Percentiles rank a stretch among this genome's conserved stretches.
These are phyloP conservation scores for Catharus ustulatus DNA, from an alignment of 2,797 vertebrate genomes.

Conservation along the genomic window DNA sequence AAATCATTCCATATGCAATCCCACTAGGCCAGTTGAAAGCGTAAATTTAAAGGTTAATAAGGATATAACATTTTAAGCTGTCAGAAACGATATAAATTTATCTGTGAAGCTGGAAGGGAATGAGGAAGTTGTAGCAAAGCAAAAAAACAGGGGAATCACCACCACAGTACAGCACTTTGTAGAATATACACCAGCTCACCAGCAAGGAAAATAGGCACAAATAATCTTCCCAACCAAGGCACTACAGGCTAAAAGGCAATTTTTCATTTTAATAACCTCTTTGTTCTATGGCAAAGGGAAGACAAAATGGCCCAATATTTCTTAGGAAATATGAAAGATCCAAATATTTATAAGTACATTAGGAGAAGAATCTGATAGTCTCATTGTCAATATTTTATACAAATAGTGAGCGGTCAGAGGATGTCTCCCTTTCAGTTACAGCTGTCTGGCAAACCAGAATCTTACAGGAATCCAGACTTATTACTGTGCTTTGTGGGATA, in stretches of 20 bases:
- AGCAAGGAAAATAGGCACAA: slow-evolving; percentile 16
- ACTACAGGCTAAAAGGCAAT: slow-evolving; percentile 3
- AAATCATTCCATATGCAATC: slow-evolving; percentile 78
- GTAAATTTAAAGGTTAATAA: slow-evolving; percentile 83
- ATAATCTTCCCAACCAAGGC: slow-evolving; percentile 12
- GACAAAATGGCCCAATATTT: slow-evolving; percentile 45
- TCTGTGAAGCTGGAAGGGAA: slow-evolving; percentile 72
- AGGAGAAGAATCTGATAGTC: slow-evolving; percentile 28
- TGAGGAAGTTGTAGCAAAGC: slow-evolving; percentile 40
- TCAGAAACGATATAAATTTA: slow-evolving; percentile 75
- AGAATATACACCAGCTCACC: slow-evolving; percentile 18
- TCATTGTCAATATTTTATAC: slow-evolving; percentile 38
- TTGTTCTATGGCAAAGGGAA: slow-evolving; percentile 3
- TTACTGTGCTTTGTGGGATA: background rate
- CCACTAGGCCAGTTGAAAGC: slow-evolving; percentile 76
- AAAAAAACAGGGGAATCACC: slow-evolving; percentile 8
- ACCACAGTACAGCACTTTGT: background rate
- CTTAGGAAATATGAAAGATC: slow-evolving; percentile 34
- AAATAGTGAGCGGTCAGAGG: background rate
- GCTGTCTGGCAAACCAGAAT: background rate
- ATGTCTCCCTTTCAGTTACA: background rate
- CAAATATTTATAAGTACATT: slow-evolving; percentile 62
- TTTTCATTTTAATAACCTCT: slow-evolving; percentile 57
- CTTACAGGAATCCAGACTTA: background rate
- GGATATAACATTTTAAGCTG: slow-evolving; percentile 79